Conservation (phyloP, 64 coral and sea anemone species). For the Porites lutea region DNA sequence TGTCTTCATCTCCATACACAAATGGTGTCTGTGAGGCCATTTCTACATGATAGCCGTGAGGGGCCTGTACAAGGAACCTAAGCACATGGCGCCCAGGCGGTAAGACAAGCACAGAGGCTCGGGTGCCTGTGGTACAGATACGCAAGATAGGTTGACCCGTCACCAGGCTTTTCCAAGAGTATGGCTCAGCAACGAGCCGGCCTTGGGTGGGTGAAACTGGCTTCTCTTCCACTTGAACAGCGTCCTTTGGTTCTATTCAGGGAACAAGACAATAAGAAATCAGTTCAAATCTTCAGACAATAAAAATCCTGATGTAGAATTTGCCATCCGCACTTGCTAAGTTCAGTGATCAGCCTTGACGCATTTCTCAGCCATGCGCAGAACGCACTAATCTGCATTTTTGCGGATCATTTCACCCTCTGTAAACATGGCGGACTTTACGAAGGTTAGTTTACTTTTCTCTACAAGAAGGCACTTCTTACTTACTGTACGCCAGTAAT, state of each 20-base stretch:
- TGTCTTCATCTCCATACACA: slow-evolving; percentile 95
- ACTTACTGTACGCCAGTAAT: too few relatives aligned
- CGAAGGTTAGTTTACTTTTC: too few relatives aligned
- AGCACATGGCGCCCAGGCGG: slow-evolving; percentile 93
- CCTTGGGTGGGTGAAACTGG: slow-evolving; percentile 70
- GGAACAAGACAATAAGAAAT: background rate
- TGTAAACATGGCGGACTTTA: too few relatives aligned
- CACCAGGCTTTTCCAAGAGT: slow-evolving; percentile 98
- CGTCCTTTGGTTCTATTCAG: slow-evolving; percentile 73
- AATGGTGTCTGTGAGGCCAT: slow-evolving; percentile 95
- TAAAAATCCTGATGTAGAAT: too few relatives aligned
- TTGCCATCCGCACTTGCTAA: too few relatives aligned
- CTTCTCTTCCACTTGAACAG: slow-evolving; percentile 70
- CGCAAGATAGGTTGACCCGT: slow-evolving; percentile 93
- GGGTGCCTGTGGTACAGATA: slow-evolving; percentile 83
- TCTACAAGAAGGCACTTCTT: too few relatives aligned
- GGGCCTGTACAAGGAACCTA: slow-evolving; percentile 90
- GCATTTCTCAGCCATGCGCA: too few relatives aligned
- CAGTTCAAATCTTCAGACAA: background rate
- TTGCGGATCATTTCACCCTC: too few relatives aligned
- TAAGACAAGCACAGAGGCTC: slow-evolving; percentile 79
- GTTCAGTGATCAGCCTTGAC: too few relatives aligned
- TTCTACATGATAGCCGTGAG: slow-evolving; percentile 93
- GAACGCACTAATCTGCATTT: too few relatives aligned
- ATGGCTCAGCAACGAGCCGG: slow-evolving; percentile 95